Percentiles rank a stretch among this genome's conserved stretches.
phyloP scores from a whole-genome alignment of 2,113 vertebrate genomes.

The Clarias batrachus region DNA sequence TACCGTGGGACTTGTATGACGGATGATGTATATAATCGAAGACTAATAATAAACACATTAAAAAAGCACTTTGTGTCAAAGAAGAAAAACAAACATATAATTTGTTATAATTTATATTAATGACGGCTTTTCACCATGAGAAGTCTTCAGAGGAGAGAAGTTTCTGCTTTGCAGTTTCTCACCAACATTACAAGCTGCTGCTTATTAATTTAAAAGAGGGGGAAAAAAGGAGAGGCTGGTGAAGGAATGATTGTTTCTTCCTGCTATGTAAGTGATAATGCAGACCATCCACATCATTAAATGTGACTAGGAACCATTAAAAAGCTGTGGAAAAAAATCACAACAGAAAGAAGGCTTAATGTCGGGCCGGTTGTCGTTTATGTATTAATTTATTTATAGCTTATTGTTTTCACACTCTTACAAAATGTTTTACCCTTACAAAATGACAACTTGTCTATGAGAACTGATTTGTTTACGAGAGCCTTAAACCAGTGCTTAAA shows the following conservation, averaged over 20 bases:
- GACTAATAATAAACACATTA: background rate
- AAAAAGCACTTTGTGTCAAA: background rate
- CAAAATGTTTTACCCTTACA: background rate
- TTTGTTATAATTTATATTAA: no score
- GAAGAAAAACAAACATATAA: background rate
- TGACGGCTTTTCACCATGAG: background rate
- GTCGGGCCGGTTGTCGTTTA: background rate
- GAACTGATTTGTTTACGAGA: no score
- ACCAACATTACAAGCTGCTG: background rate
- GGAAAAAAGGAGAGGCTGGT: background rate
- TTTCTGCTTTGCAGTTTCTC: background rate
- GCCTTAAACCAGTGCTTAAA: background rate
- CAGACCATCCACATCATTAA: background rate
- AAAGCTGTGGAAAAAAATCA: background rate
- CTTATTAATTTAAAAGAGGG: background rate
- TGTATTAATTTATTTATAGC: no score
- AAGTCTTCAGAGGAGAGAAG: background rate
- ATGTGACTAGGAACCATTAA: background rate
- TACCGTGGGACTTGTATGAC: background rate
- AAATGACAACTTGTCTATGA: background rate
- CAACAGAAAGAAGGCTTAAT: background rate
- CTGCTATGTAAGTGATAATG: background rate
- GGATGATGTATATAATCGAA: background rate
- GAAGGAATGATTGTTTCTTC: background rate
- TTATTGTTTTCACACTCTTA: background rate